Evolutionary conservation across 2,888 invertebrate genomes (phyloP).

Genomic region (Mongoloraphidia duomilia): DNA sequence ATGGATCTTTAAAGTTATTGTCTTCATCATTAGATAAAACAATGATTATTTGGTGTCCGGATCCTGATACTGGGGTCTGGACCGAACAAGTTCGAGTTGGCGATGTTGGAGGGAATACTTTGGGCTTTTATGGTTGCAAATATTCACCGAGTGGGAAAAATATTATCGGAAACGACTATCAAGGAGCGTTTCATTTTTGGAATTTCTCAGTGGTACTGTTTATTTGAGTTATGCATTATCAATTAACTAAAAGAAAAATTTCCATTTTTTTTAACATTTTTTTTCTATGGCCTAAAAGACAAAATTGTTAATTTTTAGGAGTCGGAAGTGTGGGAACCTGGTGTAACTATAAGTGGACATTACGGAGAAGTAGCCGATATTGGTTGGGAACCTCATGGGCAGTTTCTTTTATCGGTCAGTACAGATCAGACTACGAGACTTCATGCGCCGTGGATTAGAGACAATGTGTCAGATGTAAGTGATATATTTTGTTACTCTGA

Average conservation of each 20-base stretch:
- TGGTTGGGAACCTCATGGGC: slow-evolving; percentile 69
- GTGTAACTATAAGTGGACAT: slow-evolving; percentile 65
- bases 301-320: slow-evolving; percentile 22
- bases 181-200: slow-evolving; percentile 89
- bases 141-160: slow-evolving; percentile 54
- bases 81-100: slow-evolving; percentile 72
- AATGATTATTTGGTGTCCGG: slow-evolving; percentile 76
- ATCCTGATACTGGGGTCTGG: slow-evolving; percentile 56
- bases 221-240: background rate
- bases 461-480: slow-evolving; percentile 23
- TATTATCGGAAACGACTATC: slow-evolving; percentile 78
- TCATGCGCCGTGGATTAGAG: slow-evolving; percentile 65
- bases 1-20: slow-evolving; percentile 41
- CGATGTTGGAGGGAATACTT: slow-evolving; percentile 81
- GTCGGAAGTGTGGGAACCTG: slow-evolving; percentile 44
- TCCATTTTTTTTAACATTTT: too few relatives aligned
- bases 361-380: slow-evolving; percentile 70
- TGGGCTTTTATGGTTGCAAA: slow-evolving; percentile 86
- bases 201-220: slow-evolving; percentile 32
- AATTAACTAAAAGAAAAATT: too few relatives aligned
- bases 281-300: too few relatives aligned
- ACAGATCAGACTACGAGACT: slow-evolving; percentile 82
- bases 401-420: slow-evolving; percentile 63
- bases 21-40: slow-evolving; percentile 89
- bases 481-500: background rate